Evolutionary conservation across 2,113 vertebrate species (phyloP), one percentile per base, ranked within the genome.

Genomic region (Corynorhinus townsendii): DNA sequence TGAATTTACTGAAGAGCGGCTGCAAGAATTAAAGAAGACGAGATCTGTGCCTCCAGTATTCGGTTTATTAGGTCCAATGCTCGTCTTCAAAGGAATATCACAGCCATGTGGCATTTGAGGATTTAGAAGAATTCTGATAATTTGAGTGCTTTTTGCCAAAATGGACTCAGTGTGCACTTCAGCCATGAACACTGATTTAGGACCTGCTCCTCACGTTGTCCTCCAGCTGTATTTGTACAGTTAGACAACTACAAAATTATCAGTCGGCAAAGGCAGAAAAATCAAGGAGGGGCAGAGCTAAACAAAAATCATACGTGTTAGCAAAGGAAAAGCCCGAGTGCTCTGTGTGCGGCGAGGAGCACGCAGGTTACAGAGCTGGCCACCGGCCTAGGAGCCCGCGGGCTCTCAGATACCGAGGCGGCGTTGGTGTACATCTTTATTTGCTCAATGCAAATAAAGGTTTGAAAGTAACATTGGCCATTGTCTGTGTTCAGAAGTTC

Each of bases 1-100:
- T 97, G 96, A 96, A 93, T 98, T 98, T 97, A 17, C 97, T 97
- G 98, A 96, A 97, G 97, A 98, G 97, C 97, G 79, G 95, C 94
- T 68, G 71, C 86, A 19, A 40, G 97, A 93, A 96, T 97, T 86
- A 95, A 62, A 40, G 96, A 88, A 90, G 95, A 97, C 52, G 38
- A 92, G 97, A 90, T 93, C 96, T 64, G 87, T 95, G 97, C 96
- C 93, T n/a, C 47, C 72, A 87, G 96, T 90, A 89, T 75, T 96
- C 86, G 1, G 97, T 94, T 71, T 89, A 97, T 96, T 88, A 96
- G 97, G 96, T 96, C 97, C 96, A 96, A 95, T 94, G 97, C 94
- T 96, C 59, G 3, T 95, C 97, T 97, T 97, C 96, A 98, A 97
- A 98, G 97, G 97, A 93, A 76, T 73, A 95, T 93, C 82, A 64